These are phyloP conservation scores for Pelagia noctiluca DNA, from an alignment of 30 jellyfish, hydroid and myxozoan species.

Conservation along the genomic window DNA sequence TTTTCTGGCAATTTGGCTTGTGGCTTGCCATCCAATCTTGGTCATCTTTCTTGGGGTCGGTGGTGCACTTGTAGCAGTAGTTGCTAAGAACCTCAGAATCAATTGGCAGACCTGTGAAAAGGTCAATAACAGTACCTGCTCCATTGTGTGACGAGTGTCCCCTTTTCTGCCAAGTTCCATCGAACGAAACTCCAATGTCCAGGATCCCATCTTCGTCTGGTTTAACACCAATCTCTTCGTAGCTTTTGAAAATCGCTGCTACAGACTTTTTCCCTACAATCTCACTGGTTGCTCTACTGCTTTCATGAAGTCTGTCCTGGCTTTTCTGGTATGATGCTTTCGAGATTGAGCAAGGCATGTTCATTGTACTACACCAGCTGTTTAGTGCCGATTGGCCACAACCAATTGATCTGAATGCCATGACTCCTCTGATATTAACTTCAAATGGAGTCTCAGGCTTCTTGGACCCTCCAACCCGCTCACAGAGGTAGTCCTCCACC, in stretches of 20 bases:
- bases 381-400: constrained; percentile 51
- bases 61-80: constrained; percentile 31
- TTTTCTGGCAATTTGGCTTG: too few relatives aligned
- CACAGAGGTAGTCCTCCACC: neutral
- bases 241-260: neutral
- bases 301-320: too few relatives aligned
- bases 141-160: too few relatives aligned
- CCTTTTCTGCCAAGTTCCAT: constrained; percentile 29
- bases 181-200: constrained; percentile 48
- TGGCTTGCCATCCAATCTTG: constrained; percentile 32
- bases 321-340: too few relatives aligned
- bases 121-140: constrained; percentile 62
- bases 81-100: constrained; percentile 42
- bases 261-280: constrained; percentile 2
- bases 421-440: too few relatives aligned
- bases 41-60: neutral
- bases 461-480: constrained; percentile 17
- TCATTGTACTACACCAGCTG: constrained; percentile 31
- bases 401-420: constrained; percentile 52
- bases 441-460: too few relatives aligned
- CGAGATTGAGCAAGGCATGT: constrained; percentile 41
- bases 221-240: constrained; percentile 15
- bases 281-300: too few relatives aligned
- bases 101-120: constrained; percentile 43
- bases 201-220: constrained; percentile 39